phyloP scores from a whole-genome alignment of 2,888 invertebrate species.

The Polylopha cassiicola region DNA sequence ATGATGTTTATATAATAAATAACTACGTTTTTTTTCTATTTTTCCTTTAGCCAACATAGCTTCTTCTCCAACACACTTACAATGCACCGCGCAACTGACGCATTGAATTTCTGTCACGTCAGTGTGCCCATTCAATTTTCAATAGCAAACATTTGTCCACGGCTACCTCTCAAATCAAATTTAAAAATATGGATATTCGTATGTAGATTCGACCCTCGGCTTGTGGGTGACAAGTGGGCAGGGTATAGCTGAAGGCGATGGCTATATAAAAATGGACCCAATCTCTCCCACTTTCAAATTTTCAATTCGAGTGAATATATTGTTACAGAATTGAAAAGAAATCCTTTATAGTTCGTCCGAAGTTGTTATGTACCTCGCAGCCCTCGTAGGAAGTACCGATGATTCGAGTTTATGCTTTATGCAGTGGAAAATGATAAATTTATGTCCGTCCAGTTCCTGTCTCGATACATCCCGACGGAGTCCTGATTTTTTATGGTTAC shows the following conservation, averaged over 20 bases:
- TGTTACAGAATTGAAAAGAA: too few species aligned
- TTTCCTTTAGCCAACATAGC: too few species aligned
- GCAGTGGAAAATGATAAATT: conserved; percentile 77
- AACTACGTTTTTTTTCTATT: neutral
- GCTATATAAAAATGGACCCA: conserved; percentile 31
- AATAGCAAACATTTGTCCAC: conserved; percentile 74
- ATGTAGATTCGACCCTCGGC: conserved; percentile 62
- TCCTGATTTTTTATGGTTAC: conserved; percentile 67
- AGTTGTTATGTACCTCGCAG: conserved; percentile 32
- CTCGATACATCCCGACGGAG: conserved; percentile 49
- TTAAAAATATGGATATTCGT: conserved; percentile 73
- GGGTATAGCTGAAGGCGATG: conserved; percentile 49
- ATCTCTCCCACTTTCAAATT: conserved; percentile 22
- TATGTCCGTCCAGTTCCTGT: conserved; percentile 71
- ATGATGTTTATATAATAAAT: too few species aligned
- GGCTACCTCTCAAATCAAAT: conserved; percentile 64
- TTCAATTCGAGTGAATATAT: conserved; percentile 14
- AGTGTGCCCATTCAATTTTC: conserved; percentile 67
- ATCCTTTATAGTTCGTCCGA: too few species aligned
- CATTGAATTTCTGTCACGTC: conserved; percentile 70
- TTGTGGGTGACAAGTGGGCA: conserved; percentile 63
- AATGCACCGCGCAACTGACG: conserved; percentile 47
- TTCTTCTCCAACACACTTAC: conserved; percentile 34
- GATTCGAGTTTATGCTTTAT: conserved; percentile 75
- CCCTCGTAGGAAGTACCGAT: conserved; percentile 62